phyloP scores from a whole-genome alignment of 2,113 vertebrate genomes.

The Panurus biarmicus region DNA sequence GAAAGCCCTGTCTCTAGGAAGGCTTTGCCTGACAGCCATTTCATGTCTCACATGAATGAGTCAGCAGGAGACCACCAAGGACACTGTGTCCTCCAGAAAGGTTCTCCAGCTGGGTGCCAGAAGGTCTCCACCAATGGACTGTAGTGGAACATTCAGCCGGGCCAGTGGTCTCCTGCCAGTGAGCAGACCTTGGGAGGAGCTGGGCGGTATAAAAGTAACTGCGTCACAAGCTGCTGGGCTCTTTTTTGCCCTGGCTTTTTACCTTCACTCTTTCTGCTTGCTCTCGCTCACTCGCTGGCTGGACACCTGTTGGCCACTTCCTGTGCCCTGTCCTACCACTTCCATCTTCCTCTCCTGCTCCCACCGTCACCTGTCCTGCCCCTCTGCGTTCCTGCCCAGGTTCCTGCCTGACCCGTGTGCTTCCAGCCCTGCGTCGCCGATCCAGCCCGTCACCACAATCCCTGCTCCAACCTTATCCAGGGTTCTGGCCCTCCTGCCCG shows the following conservation, averaged over 20 bases:
- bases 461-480: neutral
- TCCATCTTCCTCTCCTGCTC: neutral
- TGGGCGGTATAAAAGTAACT: neutral
- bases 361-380: neutral
- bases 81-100: neutral
- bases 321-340: neutral
- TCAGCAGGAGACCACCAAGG: neutral
- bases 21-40: neutral
- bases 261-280: neutral
- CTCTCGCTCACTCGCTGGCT: neutral
- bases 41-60: neutral
- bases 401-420: too few species aligned
- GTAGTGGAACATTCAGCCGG: fast-evolving
- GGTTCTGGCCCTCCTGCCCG: neutral
- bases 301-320: neutral
- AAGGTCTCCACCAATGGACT: neutral
- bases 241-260: neutral
- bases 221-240: fast-evolving
- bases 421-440: fast-evolving
- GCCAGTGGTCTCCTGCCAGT: neutral
- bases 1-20: neutral
- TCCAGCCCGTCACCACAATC: fast-evolving
- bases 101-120: fast-evolving
- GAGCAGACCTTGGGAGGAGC: neutral
- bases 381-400: fast-evolving